A percentile compares a stretch with the other conserved stretches of the same genome.
phyloP scores from a whole-genome alignment of 2,113 vertebrate species.

The Apistogramma diplotaenia region DNA sequence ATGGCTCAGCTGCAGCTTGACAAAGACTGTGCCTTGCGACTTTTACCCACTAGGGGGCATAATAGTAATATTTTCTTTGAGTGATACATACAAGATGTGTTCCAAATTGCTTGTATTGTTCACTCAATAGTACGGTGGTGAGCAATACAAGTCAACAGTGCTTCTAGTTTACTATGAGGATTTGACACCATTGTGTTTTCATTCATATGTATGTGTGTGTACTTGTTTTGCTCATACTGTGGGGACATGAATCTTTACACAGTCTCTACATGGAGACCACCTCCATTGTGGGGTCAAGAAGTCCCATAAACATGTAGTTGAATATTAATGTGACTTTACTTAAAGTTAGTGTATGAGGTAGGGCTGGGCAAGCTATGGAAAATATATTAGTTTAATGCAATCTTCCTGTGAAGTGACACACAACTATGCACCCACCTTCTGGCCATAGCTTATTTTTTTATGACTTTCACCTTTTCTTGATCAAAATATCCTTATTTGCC shows the following conservation, averaged over 20 bases:
- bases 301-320: not conserved
- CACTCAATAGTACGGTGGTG: no score
- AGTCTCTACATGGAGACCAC: not conserved
- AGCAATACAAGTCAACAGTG: no score
- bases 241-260: not conserved
- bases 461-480: not conserved
- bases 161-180: not conserved
- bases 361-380: not conserved
- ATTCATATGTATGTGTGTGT: not conserved
- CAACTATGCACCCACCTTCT: no score
- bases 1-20: not conserved
- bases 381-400: not conserved
- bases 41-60: conserved; percentile 20
- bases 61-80: not conserved
- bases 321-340: fast-evolving
- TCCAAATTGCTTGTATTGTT: not conserved
- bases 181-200: not conserved
- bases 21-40: not conserved
- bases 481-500: not conserved
- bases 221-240: not conserved
- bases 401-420: no score
- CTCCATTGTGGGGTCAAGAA: not conserved
- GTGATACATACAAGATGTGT: not conserved
- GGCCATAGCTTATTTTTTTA: not conserved
- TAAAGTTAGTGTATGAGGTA: not conserved